Percentiles rank a stretch among this genome's conserved stretches.
phyloP scores from a whole-genome alignment of 1,140 invertebrate species.

The Tenebrio molitor region DNA sequence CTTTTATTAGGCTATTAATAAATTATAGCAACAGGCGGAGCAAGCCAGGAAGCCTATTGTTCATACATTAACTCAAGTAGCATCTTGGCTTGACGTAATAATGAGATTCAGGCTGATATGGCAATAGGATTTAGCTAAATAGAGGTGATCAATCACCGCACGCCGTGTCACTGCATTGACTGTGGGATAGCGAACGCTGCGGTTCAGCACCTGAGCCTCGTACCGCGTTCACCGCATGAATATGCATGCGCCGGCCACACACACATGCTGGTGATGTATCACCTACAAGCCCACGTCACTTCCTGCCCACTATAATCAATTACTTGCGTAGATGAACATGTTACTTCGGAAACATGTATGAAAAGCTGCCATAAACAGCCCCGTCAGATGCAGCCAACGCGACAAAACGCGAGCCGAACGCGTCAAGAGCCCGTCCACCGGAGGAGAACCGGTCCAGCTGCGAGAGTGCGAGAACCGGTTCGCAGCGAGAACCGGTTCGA shows the following conservation, averaged over 20 bases:
- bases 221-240: constrained; percentile 60
- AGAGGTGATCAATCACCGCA: constrained; percentile 65
- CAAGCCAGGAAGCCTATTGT: constrained; percentile 64
- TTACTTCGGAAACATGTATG: constrained; percentile 65
- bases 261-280: constrained; percentile 66
- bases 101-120: constrained; percentile 66
- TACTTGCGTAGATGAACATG: constrained; percentile 66
- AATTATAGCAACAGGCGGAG: constrained; percentile 67
- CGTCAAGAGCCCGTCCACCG: neutral
- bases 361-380: constrained; percentile 64
- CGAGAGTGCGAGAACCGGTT: too few species aligned
- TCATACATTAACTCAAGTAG: constrained; percentile 66
- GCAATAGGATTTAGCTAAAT: constrained; percentile 67
- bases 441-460: too few species aligned
- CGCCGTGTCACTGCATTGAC: constrained; percentile 63
- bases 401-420: constrained; percentile 27
- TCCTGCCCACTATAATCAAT: constrained; percentile 67
- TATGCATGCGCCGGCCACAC: constrained; percentile 62
- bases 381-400: constrained; percentile 57
- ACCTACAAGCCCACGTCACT: constrained; percentile 66
- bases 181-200: constrained; percentile 50
- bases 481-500: too few species aligned
- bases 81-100: constrained; percentile 67
- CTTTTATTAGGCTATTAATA: constrained; percentile 67
- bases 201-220: constrained; percentile 56